Evolutionary conservation across 2,888 invertebrate species (phyloP), one percentile per base, ranked within the genome.

Genomic region (Dicyrtomina minuta): DNA sequence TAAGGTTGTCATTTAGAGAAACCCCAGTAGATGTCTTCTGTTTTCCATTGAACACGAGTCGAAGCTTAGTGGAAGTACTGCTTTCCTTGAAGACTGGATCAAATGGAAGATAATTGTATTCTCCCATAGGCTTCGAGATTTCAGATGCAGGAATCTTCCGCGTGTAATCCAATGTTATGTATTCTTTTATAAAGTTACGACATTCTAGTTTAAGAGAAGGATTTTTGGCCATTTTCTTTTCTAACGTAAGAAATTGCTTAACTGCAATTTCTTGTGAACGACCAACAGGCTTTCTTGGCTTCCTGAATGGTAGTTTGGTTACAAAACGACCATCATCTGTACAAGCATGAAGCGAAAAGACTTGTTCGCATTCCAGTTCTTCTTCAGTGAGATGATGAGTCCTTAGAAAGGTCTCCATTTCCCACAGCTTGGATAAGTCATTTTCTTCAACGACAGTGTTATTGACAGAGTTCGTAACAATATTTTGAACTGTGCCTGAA

Each of bases 301-400:
- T 24, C 26, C 26, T 56, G 39, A 77, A 70, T 8, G 79, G 80
- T 15, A 78, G 60, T 33, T 67, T 72, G 15, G 79, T 78, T 3
- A 72, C 65, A 70, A 79, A 80, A 58, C 75, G 71, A 1, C 79
- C 79, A 20, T 73, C 61, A 20, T 60, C 51, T 66, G 75, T 70
- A 24, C 75, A 68, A 15, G 55, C 59, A 20, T 72, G 71, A 15
- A 75, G 78, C 5, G 73, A 49, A 17, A 43, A 27, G 56, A 79
- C 79, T 46, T 77, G 74, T 15, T 68, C 51, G 70, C 79, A 78
- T 59, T 75, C 78, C 60, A 74, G 70, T 27, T 72, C 70, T 24
- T 79, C 77, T 20, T 75, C 78, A 15, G 53, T 55, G 3, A 77
- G 75, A 22, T 70, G 69, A 43, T 66, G 26, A 33, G 41, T 27